Evolutionary conservation across 1,140 invertebrate species (phyloP).

Genomic region (Cecropterus lyciades): DNA sequence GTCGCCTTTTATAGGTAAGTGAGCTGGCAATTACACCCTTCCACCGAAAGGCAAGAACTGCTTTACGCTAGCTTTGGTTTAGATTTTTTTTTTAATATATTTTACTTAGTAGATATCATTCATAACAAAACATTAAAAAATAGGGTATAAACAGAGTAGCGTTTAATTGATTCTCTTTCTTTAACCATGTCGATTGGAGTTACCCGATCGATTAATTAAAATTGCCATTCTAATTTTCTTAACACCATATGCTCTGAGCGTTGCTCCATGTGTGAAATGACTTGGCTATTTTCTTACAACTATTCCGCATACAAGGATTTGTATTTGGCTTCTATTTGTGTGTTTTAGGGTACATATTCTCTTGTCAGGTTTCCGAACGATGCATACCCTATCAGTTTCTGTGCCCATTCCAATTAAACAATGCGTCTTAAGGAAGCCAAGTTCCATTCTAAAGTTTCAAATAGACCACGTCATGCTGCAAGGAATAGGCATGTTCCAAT

Average conservation of each 20-base stretch:
- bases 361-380: background rate
- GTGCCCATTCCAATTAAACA: conserved; percentile 67
- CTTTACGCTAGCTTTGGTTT: no score
- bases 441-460: conserved; percentile 51
- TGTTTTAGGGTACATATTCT: conserved; percentile 15
- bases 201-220: conserved; percentile 40
- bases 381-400: conserved; percentile 44
- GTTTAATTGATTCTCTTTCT: background rate
- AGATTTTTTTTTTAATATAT: no score
- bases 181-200: conserved; percentile 10
- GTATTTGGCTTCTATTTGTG: conserved; percentile 11
- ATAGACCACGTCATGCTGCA: conserved; percentile 54
- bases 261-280: conserved; percentile 56
- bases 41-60: no score
- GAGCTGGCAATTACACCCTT: no score
- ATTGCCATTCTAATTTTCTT: conserved; percentile 33
- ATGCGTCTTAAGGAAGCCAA: conserved; percentile 60
- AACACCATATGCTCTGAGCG: conserved; percentile 45
- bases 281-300: conserved; percentile 47
- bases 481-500: conserved; percentile 63
- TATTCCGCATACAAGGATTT: conserved; percentile 17
- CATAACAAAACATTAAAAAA: no score
- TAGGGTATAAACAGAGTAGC: no score
- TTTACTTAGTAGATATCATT: no score
- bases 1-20: no score